Base-by-base conservation (phyloP, 2,797 vertebrate genomes). In the Cyprinodon diabolis region DNA sequence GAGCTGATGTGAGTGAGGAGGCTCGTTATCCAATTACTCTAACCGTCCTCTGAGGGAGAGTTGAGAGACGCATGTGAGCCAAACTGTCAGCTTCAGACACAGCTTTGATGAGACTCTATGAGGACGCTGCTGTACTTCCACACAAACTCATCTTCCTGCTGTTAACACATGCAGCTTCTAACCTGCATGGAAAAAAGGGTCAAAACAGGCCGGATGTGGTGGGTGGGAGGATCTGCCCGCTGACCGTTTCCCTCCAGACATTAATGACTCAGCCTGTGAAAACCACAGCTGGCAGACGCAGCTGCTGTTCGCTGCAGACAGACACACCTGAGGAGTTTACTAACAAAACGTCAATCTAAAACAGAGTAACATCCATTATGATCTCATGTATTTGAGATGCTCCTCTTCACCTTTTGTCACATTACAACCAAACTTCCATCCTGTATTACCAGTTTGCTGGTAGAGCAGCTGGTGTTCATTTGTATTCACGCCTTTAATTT, bases 21-120 rank as follows among this genome's bases (percentile, higher is more conserved):
- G 83, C 84, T 82, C 72, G 88, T 90, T 83, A 90, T 91, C 87
- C 82, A 92, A 92, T 92, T 89, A 89, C 82, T 81, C 13, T 80
- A 86, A 87, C 83, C 87, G 75, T 71, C 78, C 77, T 85, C 78
- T 84, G 86, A 87, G 86, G 78, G 78, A 0, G 84, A 89, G 87
- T 77, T 84, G 90, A 91, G 87, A 90, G 90, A 91, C 84, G 71
- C 19, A 79, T 86, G 88, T 82, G 86, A 92, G 88, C 85, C 87
- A 89, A 89, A 78, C 89, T 86, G 90, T 91, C 89, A 83, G 45
- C 82, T 76, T 91, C 78, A 71, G 85, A 75, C 40, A 40, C 65
- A 77, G 68, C 43, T 49, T 47, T 45, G 75, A 80, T 25, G 47
- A 68, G 40, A 81, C 54, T 4, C 19, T 48, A 45, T 65, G 40